Base-by-base conservation (phyloP, 2,113 vertebrate genomes). In the Notothenia rossii region DNA sequence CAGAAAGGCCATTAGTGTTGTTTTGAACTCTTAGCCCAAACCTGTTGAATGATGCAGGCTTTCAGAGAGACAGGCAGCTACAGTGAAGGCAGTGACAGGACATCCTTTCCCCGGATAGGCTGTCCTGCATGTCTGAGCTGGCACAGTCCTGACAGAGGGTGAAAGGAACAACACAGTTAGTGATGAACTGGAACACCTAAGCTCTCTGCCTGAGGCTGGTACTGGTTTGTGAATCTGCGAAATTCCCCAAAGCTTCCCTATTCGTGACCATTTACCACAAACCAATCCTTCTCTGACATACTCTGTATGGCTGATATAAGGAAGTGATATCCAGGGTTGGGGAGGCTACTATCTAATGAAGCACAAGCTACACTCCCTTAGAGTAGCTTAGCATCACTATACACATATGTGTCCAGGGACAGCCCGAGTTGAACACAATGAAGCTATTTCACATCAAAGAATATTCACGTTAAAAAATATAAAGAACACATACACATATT, bases 1-100 rank as follows among this genome's bases (percentile, higher is more conserved):
- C 77, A 69, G 49, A 77, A 72, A 85, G 79, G 82, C 89, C 93
- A 94, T 94, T 93, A 92, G 88, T 77, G 82, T 81, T 91, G 84
- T 92, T 93, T 93, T 90, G 77, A 92, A 86, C 78, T 78, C 72
- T 61, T 14, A 73, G 77, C 84, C 88, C 89, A 86, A 91, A 91
- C 88, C 91, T 87, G 90, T 90, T 86, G 91, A 79, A 85, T 75
- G 79, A 88, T 87, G 84, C 46, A 77, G 72, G 73, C 81, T 86
- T 88, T 91, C 80, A 79, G 71, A 59, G 56, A 49, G 33, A 83
- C 4, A 7, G 53, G 43, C 43, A 65, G 63, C 61, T 63, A 58
- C 72, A 69, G 58, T 75, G 72, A 20, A 78, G 67, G 68, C 25
- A 62, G 51, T 81, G 84, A 87, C 66, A 53, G 71, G 81, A 78